Evolutionary conservation across 2,888 invertebrate species (phyloP).

Genomic region (Nomada hirtipes): DNA sequence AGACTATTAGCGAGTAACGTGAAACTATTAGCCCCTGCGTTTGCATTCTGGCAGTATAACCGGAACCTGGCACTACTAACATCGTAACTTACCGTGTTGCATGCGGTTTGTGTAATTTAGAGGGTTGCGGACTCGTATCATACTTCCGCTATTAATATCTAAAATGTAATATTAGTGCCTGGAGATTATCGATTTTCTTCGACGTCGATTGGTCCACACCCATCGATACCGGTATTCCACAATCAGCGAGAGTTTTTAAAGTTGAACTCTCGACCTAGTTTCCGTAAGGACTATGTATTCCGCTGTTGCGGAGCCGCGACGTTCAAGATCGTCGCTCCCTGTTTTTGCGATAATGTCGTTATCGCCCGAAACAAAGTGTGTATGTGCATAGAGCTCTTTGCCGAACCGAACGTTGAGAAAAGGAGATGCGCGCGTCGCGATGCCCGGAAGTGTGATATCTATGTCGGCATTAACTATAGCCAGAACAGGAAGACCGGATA

Average conservation of each 20-base stretch:
- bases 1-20: conserved; percentile 54
- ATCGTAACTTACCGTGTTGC: conserved; percentile 23
- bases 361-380: conserved; percentile 73
- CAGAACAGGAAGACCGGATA: conserved; percentile 44
- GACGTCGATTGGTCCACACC: neutral
- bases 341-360: conserved; percentile 75
- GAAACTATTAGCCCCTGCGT: conserved; percentile 57
- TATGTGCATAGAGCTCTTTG: conserved; percentile 69
- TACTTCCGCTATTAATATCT: conserved; percentile 34
- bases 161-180: conserved; percentile 19
- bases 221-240: neutral
- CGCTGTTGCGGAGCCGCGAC: neutral
- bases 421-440: conserved; percentile 17
- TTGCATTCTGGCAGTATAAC: conserved; percentile 61
- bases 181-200: conserved; percentile 34
- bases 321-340: conserved; percentile 3
- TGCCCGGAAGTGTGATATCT: conserved; percentile 18
- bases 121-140: conserved; percentile 27
- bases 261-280: no score
- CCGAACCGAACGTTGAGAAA: conserved; percentile 49
- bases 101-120: conserved; percentile 46
- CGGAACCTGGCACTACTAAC: conserved; percentile 39
- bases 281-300: no score
- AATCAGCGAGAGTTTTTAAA: neutral
- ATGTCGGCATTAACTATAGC: conserved; percentile 38